Conservation (phyloP, 1,140 invertebrate species). For the Zaprionus capensis region DNA sequence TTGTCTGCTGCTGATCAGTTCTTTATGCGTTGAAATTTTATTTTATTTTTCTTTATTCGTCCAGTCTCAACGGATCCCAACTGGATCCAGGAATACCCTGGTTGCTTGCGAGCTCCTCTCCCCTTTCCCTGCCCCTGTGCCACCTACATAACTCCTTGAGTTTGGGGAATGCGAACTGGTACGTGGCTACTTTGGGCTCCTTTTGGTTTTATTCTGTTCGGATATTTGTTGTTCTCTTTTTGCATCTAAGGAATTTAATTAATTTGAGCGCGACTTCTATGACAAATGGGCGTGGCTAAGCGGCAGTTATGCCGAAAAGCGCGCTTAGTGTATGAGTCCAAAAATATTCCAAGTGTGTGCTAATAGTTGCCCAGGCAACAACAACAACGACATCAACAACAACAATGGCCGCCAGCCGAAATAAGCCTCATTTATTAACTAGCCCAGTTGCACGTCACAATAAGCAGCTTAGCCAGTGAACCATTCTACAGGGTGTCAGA, state of each 20-base stretch:
- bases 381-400: conserved; percentile 30
- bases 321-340: conserved; percentile 37
- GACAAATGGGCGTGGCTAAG: conserved; percentile 75
- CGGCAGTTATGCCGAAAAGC: conserved; percentile 67
- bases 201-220: conserved; percentile 27
- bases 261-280: conserved; percentile 75
- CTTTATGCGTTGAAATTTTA: conserved; percentile 80
- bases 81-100: background rate
- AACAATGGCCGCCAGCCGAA: conserved; percentile 54
- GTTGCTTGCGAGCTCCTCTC: background rate
- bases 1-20: conserved; percentile 84
- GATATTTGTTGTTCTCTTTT: conserved; percentile 2
- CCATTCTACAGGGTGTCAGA: conserved; percentile 42
- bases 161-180: conserved; percentile 59
- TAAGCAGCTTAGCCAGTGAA: conserved; percentile 76
- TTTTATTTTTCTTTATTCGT: conserved; percentile 36
- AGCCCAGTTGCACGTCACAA: conserved; percentile 53
- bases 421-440: conserved; percentile 80
- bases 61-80: background rate
- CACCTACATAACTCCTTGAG: conserved; percentile 34
- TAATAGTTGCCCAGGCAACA: conserved; percentile 50
- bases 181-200: conserved; percentile 63
- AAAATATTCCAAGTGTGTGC: conserved; percentile 60
- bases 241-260: conserved; percentile 72
- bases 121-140: background rate